Conservation (phyloP, 1,140 invertebrate species). For the Lucilia cuprina region DNA sequence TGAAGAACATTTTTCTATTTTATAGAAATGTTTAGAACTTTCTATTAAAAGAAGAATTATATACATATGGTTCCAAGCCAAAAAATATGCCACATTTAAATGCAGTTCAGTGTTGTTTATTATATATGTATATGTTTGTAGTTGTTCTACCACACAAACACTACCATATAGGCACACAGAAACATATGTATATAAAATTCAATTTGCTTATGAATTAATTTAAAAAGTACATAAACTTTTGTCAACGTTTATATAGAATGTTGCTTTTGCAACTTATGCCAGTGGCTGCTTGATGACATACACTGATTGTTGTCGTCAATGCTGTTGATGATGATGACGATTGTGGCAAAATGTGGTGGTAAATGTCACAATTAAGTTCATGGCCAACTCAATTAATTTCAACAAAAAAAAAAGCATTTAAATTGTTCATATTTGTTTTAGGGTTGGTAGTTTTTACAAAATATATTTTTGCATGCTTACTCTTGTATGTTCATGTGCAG, state of each 20-base stretch:
- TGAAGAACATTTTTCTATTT: too few relatives aligned
- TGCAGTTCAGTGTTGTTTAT: too few relatives aligned
- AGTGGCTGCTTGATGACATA: not conserved
- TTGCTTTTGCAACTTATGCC: not conserved
- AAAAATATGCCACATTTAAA: too few relatives aligned
- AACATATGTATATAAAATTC: not conserved
- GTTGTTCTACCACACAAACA: not conserved
- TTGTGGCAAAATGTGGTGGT: not conserved
- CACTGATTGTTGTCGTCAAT: not conserved
- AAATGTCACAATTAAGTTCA: constrained; percentile 28
- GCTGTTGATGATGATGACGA: not conserved
- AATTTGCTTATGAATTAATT: not conserved
- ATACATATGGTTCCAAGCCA: too few relatives aligned
- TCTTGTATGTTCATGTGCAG: not conserved
- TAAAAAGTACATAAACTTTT: not conserved
- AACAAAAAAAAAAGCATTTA: not conserved
- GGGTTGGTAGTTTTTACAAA: not conserved
- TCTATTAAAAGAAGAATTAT: too few relatives aligned
- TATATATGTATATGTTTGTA: not conserved
- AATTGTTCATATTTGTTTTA: not conserved
- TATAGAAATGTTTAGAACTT: too few relatives aligned
- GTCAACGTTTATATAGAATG: not conserved
- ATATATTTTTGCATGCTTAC: not conserved
- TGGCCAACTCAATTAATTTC: constrained; percentile 22
- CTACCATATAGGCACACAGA: not conserved